A percentile compares a stretch with the other conserved stretches of the same genome.
Evolutionary conservation across 2,888 invertebrate species (phyloP).

Genomic region (Hirtodrosophila confusa): DNA sequence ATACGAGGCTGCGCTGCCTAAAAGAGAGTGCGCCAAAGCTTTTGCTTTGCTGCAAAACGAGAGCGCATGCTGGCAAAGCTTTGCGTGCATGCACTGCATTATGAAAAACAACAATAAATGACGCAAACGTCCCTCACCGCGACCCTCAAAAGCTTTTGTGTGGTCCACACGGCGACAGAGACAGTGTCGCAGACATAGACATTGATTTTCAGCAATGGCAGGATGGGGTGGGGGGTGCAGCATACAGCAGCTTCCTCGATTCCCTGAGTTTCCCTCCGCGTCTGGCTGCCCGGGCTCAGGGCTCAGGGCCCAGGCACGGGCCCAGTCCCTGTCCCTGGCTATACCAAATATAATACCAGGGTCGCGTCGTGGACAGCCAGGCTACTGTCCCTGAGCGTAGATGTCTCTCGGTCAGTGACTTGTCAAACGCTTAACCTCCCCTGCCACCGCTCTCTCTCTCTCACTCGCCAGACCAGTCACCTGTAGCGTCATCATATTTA

Average conservation of each 20-base stretch:
- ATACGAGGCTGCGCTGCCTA: too few species aligned
- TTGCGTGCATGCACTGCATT: slow-evolving; percentile 30
- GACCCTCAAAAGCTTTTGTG: slow-evolving; percentile 73
- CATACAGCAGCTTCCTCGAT: slow-evolving; percentile 6
- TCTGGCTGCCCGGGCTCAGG: too few species aligned
- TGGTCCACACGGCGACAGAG: slow-evolving; percentile 5
- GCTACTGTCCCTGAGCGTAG: not conserved
- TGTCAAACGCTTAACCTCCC: too few species aligned
- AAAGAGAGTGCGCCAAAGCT: slow-evolving; percentile 1
- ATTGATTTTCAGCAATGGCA: slow-evolving; percentile 56
- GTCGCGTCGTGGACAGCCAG: slow-evolving; percentile 18
- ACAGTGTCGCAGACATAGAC: slow-evolving; percentile 66
- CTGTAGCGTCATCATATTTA: slow-evolving; percentile 18
- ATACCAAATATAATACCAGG: slow-evolving; percentile 35
- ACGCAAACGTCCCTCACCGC: slow-evolving; percentile 67
- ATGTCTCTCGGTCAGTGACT: slow-evolving; percentile 22
- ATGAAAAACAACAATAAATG: slow-evolving; percentile 22
- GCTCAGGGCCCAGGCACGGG: too few species aligned
- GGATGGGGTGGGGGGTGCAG: too few species aligned
- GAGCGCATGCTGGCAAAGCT: slow-evolving; percentile 19
- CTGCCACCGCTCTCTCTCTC: too few species aligned
- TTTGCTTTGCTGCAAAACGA: not conserved
- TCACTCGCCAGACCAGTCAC: not conserved
- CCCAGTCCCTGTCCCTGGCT: slow-evolving; percentile 15
- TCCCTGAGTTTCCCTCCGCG: slow-evolving; percentile 6